Evolutionary conservation across 30 jellyfish, hydroid and myxozoan species (phyloP).

Genomic region (Chrysaora quinquecirrha): DNA sequence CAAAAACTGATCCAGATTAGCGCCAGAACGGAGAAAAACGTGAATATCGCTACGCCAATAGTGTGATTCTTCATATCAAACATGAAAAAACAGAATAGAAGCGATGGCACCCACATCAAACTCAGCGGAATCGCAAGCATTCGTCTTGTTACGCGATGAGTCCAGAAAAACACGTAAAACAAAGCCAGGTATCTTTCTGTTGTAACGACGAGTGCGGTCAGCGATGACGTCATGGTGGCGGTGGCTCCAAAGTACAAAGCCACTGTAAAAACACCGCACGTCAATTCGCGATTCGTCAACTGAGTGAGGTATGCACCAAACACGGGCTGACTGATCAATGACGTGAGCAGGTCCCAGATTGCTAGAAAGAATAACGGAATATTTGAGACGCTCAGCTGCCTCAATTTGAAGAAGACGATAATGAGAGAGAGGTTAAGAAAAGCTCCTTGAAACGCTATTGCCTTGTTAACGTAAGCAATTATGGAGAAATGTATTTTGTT

Average conservation of each 20-base stretch:
- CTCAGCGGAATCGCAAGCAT: constrained; percentile 29
- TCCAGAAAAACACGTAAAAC: constrained; percentile 53
- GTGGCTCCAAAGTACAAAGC: constrained; percentile 19
- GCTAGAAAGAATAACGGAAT: constrained; percentile 49
- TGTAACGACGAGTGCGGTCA: constrained; percentile 44
- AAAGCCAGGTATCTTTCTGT: constrained; percentile 57
- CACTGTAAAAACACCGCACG: constrained; percentile 18
- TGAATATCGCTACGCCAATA: constrained; percentile 17
- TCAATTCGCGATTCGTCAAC: not conserved
- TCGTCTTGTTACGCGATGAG: constrained; percentile 25
- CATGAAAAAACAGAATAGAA: constrained; percentile 20
- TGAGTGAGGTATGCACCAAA: constrained; percentile 43
- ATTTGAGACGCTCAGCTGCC: constrained; percentile 30
- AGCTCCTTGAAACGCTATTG: constrained; percentile 11
- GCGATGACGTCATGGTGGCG: constrained; percentile 47
- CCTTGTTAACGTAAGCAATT: constrained; percentile 21
- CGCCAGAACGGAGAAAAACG: constrained; percentile 17
- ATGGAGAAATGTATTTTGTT: constrained; percentile 30
- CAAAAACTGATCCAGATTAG: constrained; percentile 28
- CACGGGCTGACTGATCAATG: constrained; percentile 47
- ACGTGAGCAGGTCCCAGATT: constrained; percentile 47
- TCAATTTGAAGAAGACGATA: constrained; percentile 19
- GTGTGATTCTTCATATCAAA: constrained; percentile 23
- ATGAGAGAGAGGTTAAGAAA: constrained; percentile 36
- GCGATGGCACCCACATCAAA: constrained; percentile 43